Percentiles rank a stretch among this genome's conserved stretches.
Conservation (phyloP, 2,888 invertebrate genomes). For the Agrypnus murinus region DNA sequence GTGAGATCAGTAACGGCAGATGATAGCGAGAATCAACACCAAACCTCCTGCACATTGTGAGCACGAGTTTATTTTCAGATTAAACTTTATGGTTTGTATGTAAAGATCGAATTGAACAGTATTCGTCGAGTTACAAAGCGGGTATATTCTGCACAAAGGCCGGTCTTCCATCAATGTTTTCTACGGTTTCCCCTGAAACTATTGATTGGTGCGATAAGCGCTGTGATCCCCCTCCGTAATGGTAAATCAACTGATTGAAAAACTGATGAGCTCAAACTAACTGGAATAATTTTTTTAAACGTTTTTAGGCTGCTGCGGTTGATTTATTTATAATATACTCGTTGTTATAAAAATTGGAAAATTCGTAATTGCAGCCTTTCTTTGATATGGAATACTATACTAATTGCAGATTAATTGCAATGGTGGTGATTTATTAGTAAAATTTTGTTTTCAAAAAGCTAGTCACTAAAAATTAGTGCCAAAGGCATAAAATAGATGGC, state of each 20-base stretch:
- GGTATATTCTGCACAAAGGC: conserved; percentile 32
- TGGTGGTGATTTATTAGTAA: too few relatives aligned
- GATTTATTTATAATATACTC: conserved; percentile 12
- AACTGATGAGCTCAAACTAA: conserved; percentile 21
- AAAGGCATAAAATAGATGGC: too few relatives aligned
- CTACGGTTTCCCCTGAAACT: conserved; percentile 18
- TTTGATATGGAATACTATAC: too few relatives aligned
- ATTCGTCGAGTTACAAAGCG: conserved; percentile 27
- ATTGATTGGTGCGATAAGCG: conserved; percentile 20
- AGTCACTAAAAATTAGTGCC: too few relatives aligned
- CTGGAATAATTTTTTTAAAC: conserved; percentile 25
- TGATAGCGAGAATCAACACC: conserved; percentile 52
- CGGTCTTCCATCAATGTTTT: conserved; percentile 35
- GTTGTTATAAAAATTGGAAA: too few relatives aligned
- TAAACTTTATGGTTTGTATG: conserved; percentile 54
- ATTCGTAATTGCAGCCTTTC: too few relatives aligned
- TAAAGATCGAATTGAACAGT: conserved; percentile 44
- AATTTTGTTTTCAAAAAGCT: too few relatives aligned
- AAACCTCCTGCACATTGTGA: conserved; percentile 48
- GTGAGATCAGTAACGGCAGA: conserved; percentile 53
- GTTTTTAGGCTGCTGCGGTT: conserved; percentile 1
- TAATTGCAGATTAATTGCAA: too few relatives aligned
- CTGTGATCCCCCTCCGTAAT: conserved; percentile 8
- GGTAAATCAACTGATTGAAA: conserved; percentile 25
- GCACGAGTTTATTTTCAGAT: conserved; percentile 54